These are phyloP conservation scores for Sinonovacula constricta DNA, from an alignment of 1,140 invertebrate species.

Conservation along the genomic window DNA sequence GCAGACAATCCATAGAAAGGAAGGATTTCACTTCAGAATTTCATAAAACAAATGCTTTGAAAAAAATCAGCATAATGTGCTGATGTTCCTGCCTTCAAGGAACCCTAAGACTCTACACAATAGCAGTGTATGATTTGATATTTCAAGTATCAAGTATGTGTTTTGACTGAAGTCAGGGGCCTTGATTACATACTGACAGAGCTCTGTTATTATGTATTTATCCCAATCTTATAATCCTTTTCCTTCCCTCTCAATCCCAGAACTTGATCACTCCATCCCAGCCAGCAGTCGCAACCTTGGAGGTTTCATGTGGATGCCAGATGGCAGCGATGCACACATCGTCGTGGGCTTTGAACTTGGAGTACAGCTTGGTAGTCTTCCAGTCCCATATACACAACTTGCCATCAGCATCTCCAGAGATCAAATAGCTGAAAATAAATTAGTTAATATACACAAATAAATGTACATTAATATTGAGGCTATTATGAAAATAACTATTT, in stretches of 20 bases:
- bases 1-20: too few relatives aligned
- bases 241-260: constrained; percentile 91
- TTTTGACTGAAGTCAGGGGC: too few relatives aligned
- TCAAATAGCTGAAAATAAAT: constrained; percentile 89
- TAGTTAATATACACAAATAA: too few relatives aligned
- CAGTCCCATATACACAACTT: constrained; percentile 99
- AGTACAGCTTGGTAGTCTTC: constrained; percentile 98
- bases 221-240: neutral
- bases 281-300: constrained; percentile 96
- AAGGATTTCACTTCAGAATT: too few relatives aligned
- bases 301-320: constrained; percentile 99
- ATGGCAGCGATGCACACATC: constrained; percentile 95
- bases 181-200: neutral
- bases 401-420: constrained; percentile 99
- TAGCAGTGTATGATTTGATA: too few relatives aligned
- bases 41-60: too few relatives aligned
- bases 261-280: constrained; percentile 99
- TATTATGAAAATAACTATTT: too few relatives aligned
- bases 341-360: constrained; percentile 99
- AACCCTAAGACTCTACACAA: too few relatives aligned
- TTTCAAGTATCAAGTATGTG: too few relatives aligned
- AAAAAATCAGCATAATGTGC: too few relatives aligned
- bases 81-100: too few relatives aligned
- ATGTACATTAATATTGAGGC: too few relatives aligned
- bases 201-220: neutral